A percentile compares a stretch with the other conserved stretches of the same genome.
phyloP scores from a whole-genome alignment of 2,888 invertebrate species.

The Acrocera orbiculus region DNA sequence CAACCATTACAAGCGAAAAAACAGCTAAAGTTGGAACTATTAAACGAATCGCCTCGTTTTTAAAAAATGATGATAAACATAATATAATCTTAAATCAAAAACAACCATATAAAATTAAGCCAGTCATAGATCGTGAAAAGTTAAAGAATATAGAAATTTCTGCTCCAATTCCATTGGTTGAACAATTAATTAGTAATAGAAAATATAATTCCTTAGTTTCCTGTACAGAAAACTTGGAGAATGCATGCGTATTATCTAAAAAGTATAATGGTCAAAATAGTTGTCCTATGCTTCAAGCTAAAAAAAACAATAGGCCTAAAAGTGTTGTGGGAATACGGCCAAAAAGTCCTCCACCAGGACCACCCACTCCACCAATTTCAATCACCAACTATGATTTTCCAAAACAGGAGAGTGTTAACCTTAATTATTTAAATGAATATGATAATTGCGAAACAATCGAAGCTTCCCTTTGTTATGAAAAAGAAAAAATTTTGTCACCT shows the following conservation, averaged over 20 bases:
- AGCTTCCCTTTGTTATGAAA: conserved; percentile 42
- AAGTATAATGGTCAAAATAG: conserved; percentile 55
- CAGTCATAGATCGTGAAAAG: conserved; percentile 50
- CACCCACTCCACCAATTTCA: conserved; percentile 36
- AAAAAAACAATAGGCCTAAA: conserved; percentile 47
- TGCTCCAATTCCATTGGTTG: conserved; percentile 56
- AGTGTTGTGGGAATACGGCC: conserved; percentile 53
- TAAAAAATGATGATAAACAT: conserved; percentile 40
- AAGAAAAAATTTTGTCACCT: conserved; percentile 38
- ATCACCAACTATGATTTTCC: too few relatives aligned
- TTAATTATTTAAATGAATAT: conserved; percentile 40
- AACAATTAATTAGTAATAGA: conserved; percentile 40
- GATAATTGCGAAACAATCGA: conserved; percentile 56
- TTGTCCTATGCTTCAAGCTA: conserved; percentile 64
- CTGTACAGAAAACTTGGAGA: conserved; percentile 34
- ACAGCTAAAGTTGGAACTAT: conserved; percentile 44
- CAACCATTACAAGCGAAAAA: conserved; percentile 20
- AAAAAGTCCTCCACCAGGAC: conserved; percentile 57
- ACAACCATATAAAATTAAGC: conserved; percentile 42
- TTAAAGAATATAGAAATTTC: conserved; percentile 66
- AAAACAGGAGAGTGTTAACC: too few relatives aligned
- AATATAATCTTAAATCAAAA: conserved; percentile 41
- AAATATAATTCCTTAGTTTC: conserved; percentile 36
- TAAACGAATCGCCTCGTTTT: conserved; percentile 57
- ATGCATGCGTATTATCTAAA: conserved; percentile 18